Evolutionary conservation across 1,140 invertebrate species (phyloP).

Genomic region (Scaptomyza graminum): DNA sequence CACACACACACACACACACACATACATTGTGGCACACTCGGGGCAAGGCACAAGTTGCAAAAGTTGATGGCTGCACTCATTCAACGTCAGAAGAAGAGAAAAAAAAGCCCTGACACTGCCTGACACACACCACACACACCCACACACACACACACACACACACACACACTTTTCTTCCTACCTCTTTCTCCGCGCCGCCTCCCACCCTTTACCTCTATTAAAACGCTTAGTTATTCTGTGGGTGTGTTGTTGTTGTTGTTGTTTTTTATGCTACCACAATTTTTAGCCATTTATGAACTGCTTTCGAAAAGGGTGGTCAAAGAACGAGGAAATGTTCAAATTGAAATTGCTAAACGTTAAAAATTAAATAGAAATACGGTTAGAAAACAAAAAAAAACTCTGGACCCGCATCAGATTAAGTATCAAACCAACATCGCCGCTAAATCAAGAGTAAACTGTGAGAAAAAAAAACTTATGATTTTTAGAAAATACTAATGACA

Average conservation of each 20-base stretch:
- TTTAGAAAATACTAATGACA: too few relatives aligned
- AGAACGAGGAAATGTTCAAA: conserved; percentile 25
- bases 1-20: conserved; percentile 27
- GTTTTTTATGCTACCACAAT: conserved; percentile 20
- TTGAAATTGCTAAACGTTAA: background rate
- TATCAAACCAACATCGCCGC: too few relatives aligned
- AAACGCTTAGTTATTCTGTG: conserved; percentile 13
- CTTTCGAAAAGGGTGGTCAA: conserved; percentile 13
- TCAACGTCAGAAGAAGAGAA: conserved; percentile 39
- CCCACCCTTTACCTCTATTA: background rate
- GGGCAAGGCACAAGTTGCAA: conserved; percentile 45
- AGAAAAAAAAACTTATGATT: too few relatives aligned
- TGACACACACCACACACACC: conserved; percentile 23
- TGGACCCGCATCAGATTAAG: too few relatives aligned
- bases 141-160: too few relatives aligned
- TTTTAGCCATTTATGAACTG: conserved; percentile 40
- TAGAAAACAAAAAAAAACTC: too few relatives aligned
- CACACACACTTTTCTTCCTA: too few relatives aligned
- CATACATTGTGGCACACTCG: conserved; percentile 17
- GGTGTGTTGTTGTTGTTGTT: background rate
- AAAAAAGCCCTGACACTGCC: conserved; percentile 57
- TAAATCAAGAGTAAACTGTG: too few relatives aligned
- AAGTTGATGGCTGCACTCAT: conserved; percentile 64
- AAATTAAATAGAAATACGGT: background rate
- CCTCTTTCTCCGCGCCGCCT: too few relatives aligned